phyloP scores from a whole-genome alignment of 2,888 invertebrate genomes.

The Altica lythri region DNA sequence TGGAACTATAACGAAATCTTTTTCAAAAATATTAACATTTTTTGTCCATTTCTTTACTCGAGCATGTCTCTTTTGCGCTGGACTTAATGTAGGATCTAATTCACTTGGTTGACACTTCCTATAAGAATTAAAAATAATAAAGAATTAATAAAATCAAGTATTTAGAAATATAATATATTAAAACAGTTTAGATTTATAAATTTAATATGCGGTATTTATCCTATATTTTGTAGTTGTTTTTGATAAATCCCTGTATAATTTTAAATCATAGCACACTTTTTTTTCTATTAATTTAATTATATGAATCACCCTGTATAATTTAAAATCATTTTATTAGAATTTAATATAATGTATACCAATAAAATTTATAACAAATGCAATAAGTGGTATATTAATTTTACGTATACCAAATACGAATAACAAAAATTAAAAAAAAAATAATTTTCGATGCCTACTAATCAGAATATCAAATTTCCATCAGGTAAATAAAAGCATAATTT shows the following conservation, averaged over 20 bases:
- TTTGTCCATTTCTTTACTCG: constrained; percentile 97
- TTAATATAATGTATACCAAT: too few species aligned
- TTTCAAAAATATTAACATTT: constrained; percentile 93
- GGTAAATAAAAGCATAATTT: constrained; percentile 17
- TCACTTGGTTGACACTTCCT: constrained; percentile 66
- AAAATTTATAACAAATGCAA: not conserved
- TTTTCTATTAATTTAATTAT: too few species aligned
- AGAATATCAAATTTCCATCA: constrained; percentile 14
- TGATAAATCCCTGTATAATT: too few species aligned
- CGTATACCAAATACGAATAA: too few species aligned
- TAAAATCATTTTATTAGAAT: not conserved
- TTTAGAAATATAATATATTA: not conserved
- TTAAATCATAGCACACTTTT: too few species aligned
- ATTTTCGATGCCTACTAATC: not conserved
- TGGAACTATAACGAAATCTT: constrained; percentile 95
- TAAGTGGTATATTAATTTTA: too few species aligned
- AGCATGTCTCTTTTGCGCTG: constrained; percentile 84
- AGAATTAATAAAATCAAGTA: not conserved
- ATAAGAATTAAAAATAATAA: constrained; percentile 12
- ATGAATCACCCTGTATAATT: constrained; percentile 4
- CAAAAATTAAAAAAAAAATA: too few species aligned
- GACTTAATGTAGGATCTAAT: constrained; percentile 68
- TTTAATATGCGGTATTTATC: too few species aligned
- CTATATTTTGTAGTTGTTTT: too few species aligned
- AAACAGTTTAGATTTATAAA: too few species aligned